A percentile compares a stretch with the other conserved stretches of the same genome.
Conservation (phyloP, 2,797 vertebrate species). For the Forpus xanthops region DNA sequence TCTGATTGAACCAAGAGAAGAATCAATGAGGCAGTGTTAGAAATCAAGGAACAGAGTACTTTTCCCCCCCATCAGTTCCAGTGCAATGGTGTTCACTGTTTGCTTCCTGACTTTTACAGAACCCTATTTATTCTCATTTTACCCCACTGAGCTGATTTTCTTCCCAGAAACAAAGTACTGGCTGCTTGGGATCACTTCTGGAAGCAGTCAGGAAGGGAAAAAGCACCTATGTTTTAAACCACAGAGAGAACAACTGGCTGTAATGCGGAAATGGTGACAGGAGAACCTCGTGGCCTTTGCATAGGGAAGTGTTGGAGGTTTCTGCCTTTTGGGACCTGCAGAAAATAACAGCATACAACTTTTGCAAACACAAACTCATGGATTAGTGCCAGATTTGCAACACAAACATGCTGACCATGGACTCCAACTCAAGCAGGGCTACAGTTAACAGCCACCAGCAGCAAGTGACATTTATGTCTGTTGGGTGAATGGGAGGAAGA, state of each 20-base stretch:
- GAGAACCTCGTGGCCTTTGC: neutral
- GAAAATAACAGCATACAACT: neutral
- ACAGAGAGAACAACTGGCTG: neutral
- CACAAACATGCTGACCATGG: neutral
- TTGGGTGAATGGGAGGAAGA: neutral
- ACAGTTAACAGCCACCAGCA: neutral
- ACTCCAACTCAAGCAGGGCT: neutral
- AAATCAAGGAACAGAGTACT: conserved; percentile 18
- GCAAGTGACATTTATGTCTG: neutral
- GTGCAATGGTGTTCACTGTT: neutral
- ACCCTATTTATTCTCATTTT: conserved; percentile 3
- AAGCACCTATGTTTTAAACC: neutral
- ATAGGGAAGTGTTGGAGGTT: neutral
- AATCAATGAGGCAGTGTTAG: conserved; percentile 64
- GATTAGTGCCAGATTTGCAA: neutral
- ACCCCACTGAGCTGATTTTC: conserved; percentile 31
- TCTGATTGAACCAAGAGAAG: conserved; percentile 53
- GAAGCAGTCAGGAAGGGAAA: neutral
- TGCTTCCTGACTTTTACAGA: conserved; percentile 41
- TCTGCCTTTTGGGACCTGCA: neutral
- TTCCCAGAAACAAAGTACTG: neutral
- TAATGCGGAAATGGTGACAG: neutral
- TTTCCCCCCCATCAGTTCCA: conserved; percentile 28
- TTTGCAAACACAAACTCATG: neutral
- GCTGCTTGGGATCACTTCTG: neutral